Evolutionary conservation across 2,888 invertebrate species (phyloP).

Genomic region (Digitonthophagus gazella): DNA sequence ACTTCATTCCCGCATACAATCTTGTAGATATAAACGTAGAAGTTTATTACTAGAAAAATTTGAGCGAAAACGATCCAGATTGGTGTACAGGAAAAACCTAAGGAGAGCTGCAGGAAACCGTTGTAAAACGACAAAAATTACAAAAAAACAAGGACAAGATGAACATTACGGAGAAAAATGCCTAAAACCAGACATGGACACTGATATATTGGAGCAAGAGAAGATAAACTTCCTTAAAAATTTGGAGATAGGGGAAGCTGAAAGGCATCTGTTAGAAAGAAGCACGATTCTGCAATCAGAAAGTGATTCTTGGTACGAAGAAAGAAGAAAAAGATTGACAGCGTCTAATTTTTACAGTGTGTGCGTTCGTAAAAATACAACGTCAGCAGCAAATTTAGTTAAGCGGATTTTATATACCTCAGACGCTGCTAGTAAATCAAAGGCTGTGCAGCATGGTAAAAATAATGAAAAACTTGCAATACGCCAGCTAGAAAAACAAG

Average conservation of each 20-base stretch:
- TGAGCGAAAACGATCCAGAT: no score
- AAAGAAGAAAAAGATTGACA: background rate
- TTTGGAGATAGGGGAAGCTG: no score
- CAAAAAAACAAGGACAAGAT: background rate
- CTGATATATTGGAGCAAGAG: background rate
- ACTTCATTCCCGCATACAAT: background rate
- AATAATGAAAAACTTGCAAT: no score
- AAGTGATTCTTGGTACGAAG: background rate
- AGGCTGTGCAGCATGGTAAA: no score
- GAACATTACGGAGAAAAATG: background rate
- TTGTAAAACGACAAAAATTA: background rate
- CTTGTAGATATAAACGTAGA: background rate
- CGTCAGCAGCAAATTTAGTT: no score
- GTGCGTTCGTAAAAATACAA: no score
- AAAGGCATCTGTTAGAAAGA: no score
- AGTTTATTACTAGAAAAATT: background rate
- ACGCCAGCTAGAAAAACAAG: no score
- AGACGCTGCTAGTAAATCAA: no score
- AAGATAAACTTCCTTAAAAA: background rate
- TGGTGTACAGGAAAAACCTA: background rate
- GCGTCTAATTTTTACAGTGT: no score
- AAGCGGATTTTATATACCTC: no score
- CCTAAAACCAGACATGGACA: background rate
- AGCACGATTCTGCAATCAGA: background rate
- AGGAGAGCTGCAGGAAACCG: no score